Conservation (phyloP, 2,797 vertebrate genomes). For the Monodelphis domestica region DNA sequence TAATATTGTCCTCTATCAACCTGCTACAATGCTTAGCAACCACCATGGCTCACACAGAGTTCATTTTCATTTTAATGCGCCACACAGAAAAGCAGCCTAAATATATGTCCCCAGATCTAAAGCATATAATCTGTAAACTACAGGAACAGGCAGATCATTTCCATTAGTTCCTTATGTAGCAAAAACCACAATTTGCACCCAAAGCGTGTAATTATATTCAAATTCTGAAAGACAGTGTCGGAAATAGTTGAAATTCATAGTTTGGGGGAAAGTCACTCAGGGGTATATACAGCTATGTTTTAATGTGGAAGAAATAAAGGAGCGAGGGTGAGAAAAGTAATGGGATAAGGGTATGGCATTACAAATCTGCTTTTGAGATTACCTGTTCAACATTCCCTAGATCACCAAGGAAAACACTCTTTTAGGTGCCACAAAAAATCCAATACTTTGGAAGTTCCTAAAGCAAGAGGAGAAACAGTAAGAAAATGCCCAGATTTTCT, state of each 20-base stretch:
- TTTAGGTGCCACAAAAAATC: constrained; percentile 30
- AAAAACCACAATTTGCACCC: constrained; percentile 83
- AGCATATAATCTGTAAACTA: constrained; percentile 84
- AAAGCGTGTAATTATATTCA: constrained; percentile 86
- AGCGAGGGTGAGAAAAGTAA: neutral
- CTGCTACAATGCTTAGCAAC: constrained; percentile 74
- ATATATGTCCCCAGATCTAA: constrained; percentile 80
- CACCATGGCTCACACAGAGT: constrained; percentile 73
- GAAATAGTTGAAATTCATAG: constrained; percentile 85
- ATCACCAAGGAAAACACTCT: neutral
- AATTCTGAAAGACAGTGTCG: constrained; percentile 81
- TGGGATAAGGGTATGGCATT: neutral
- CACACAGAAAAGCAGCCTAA: constrained; percentile 80
- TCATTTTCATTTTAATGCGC: constrained; percentile 83
- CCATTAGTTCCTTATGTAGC: constrained; percentile 83
- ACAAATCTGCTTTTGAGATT: neutral
- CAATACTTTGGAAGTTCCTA: neutral
- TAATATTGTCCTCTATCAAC: constrained; percentile 74
- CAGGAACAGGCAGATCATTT: constrained; percentile 83
- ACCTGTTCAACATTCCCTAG: neutral
- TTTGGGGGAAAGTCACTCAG: constrained; percentile 78
- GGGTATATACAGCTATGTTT: constrained; percentile 69
- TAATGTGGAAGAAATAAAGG: constrained; percentile 68
- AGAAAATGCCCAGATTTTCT: neutral
- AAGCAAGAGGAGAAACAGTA: neutral